Evolutionary conservation across 2,113 vertebrate species (phyloP).

Genomic region (Myanophis thanlyinensis): DNA sequence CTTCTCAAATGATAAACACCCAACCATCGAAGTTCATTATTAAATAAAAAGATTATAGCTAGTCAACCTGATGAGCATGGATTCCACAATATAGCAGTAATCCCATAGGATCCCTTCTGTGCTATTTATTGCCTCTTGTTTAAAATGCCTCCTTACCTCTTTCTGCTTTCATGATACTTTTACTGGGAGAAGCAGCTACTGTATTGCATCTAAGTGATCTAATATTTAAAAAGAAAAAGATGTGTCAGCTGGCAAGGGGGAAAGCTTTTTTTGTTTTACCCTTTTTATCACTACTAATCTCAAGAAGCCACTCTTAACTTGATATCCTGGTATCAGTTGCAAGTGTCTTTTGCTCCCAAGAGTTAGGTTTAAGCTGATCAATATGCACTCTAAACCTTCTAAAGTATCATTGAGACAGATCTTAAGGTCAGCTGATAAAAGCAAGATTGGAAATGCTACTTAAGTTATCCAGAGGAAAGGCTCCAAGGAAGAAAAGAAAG

Average conservation of each 20-base stretch:
- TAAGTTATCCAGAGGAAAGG: background rate
- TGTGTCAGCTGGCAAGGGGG: background rate
- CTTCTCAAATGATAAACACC: background rate
- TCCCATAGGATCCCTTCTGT: background rate
- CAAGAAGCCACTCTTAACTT: background rate
- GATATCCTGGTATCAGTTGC: conserved; percentile 7
- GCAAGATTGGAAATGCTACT: background rate
- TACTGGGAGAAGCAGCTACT: background rate
- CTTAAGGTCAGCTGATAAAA: conserved; percentile 23
- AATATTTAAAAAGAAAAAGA: background rate
- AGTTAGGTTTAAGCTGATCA: conserved; percentile 1
- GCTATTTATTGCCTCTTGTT: background rate
- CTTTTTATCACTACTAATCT: conserved; percentile 1
- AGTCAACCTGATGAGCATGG: background rate
- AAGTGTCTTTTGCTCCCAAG: background rate
- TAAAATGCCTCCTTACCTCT: background rate
- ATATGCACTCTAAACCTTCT: conserved; percentile 8
- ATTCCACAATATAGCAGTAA: background rate
- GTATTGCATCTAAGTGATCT: background rate
- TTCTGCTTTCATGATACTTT: background rate
- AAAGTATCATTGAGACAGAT: conserved; percentile 20
- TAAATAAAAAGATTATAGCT: background rate
- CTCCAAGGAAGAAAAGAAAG: background rate
- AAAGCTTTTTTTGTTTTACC: background rate
- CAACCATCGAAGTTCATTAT: background rate